Evolutionary conservation across 2,113 vertebrate species (phyloP), one percentile per base, ranked within the genome.

Genomic region (Barnardius zonarius): DNA sequence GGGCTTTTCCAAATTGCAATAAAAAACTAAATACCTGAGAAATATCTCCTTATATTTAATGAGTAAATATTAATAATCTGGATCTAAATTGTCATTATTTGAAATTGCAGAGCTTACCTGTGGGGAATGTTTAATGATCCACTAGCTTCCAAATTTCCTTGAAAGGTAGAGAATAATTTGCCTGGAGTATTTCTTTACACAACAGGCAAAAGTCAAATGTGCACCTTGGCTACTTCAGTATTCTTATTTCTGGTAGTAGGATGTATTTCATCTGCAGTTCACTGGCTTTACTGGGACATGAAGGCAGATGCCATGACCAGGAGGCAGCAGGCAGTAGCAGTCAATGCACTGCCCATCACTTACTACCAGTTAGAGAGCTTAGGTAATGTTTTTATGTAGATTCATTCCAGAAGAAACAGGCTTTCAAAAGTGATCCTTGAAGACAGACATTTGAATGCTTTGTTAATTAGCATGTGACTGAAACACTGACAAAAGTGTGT

Each of bases 31-130:
- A 83, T 18, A 76, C 18, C 13, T 33, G 25, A 66, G 15, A 86
- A 79, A 67, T 27, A 66, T 43, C 59, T 63, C 15, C 64, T 27
- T 67, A 2, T 86, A 61, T 49, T 90, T 96, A 80, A 64, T 52
- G 96, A 92, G 59, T 77, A 92, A 91, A 87, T 73, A 74, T 61
- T 90, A 68, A 41, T 63, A 68, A 62, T 76, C 12, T 90, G 67
- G 83, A 80, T 83, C 80, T 37, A 91, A 75, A 9, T 79, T 69
- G 41, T 63, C 54, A 48, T 93, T 25, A 70, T 62, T 83, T 76
- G 46, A 92, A 96, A 91, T 67, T 41, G 15, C 43, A n/a, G 35
- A 39, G 31, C 77, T 96, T 95, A n/a, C 73, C 66, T 87, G 6
- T 23, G 35, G 73, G 43, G 25, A 37, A 73, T 63, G 22, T 44